These are phyloP conservation scores for Salpingus planirostris DNA, from an alignment of 2,888 invertebrate genomes.

Conservation along the genomic window DNA sequence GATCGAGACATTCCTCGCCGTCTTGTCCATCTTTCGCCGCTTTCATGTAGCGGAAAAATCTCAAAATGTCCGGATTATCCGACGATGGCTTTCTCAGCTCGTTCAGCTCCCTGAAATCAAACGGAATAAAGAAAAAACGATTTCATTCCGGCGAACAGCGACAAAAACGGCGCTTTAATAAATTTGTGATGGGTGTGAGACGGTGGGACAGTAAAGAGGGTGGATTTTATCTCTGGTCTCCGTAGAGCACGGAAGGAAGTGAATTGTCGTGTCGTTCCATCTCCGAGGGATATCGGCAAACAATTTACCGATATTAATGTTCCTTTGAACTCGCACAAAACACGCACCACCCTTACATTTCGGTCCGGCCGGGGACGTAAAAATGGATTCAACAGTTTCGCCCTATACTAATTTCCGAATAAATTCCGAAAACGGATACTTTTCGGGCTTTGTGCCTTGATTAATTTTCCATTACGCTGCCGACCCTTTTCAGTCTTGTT, in stretches of 20 bases:
- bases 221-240: background rate
- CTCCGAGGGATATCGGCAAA: background rate
- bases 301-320: conserved; percentile 4
- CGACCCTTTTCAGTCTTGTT: background rate
- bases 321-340: no score
- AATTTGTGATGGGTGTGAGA: no score
- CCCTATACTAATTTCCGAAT: no score
- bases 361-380: no score
- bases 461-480: background rate
- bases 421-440: no score
- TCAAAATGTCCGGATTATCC: conserved; percentile 77
- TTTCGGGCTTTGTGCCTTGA: no score
- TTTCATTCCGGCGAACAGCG: no score
- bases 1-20: conserved; percentile 61
- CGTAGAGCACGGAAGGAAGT: conserved; percentile 2
- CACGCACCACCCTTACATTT: no score
- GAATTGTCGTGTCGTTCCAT: conserved; percentile 3
- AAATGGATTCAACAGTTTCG: no score
- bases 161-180: no score
- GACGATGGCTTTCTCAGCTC: conserved; percentile 76
- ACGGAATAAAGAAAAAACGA: no score
- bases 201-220: no score
- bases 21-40: conserved; percentile 83
- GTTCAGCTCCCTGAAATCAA: conserved; percentile 69
- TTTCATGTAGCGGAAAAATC: conserved; percentile 87